phyloP scores from a whole-genome alignment of 1,140 invertebrate species.

The Camponotus vicinus region DNA sequence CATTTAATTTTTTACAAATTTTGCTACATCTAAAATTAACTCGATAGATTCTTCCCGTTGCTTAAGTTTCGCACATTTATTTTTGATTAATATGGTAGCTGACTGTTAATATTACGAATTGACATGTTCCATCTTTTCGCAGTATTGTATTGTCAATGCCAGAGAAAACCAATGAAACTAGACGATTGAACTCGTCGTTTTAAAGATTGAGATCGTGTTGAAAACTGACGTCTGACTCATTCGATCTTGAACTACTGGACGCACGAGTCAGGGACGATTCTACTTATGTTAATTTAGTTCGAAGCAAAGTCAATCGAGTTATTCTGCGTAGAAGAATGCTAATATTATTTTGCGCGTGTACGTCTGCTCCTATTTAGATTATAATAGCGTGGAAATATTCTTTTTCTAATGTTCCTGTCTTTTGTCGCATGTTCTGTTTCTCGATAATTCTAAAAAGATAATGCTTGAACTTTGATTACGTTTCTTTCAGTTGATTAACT shows the following conservation, averaged over 20 bases:
- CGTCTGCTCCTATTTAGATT: not conserved
- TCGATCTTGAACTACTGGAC: constrained; percentile 44
- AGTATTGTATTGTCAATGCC: not conserved
- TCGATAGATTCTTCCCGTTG: not conserved
- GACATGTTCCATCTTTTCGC: not conserved
- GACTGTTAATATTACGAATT: not conserved
- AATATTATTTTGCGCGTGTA: not conserved
- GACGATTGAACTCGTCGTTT: not conserved
- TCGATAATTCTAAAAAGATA: not conserved
- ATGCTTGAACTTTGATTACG: not conserved
- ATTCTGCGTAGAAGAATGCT: not conserved
- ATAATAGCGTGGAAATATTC: not conserved
- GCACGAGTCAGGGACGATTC: not conserved
- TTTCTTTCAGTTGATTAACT: not conserved
- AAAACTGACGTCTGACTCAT: constrained; percentile 26
- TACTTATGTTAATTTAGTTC: not conserved
- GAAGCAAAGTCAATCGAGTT: not conserved
- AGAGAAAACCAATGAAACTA: not conserved
- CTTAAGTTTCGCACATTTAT: no score
- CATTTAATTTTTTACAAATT: no score
- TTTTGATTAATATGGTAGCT: not conserved
- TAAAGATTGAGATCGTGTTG: not conserved
- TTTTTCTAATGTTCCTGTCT: not conserved
- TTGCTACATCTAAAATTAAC: no score
- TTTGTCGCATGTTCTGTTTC: no score